Evolutionary conservation across 1,140 invertebrate species (phyloP).

Genomic region (Pseudachorutes palmiensis): DNA sequence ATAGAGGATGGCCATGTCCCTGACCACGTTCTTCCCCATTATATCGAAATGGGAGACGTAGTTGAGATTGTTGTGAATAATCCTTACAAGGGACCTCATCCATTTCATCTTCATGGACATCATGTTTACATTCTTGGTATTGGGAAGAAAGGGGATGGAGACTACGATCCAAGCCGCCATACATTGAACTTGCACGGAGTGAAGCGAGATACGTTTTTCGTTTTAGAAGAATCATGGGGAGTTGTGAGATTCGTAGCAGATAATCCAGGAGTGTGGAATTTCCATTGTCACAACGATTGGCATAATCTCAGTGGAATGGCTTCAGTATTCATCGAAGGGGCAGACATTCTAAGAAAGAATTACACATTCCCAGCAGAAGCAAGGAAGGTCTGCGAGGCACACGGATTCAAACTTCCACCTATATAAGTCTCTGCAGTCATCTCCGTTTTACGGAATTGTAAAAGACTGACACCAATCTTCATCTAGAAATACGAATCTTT

Average conservation of each 20-base stretch:
- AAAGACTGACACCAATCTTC: too few relatives aligned
- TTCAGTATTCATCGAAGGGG: neutral
- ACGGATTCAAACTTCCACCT: too few relatives aligned
- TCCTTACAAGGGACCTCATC: neutral
- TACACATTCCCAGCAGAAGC: neutral
- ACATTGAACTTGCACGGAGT: slow-evolving; percentile 1
- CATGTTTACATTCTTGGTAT: slow-evolving; percentile 5
- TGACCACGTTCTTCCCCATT: neutral
- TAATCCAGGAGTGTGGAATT: slow-evolving; percentile 18
- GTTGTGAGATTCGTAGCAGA: slow-evolving; percentile 9
- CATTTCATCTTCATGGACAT: slow-evolving; percentile 19
- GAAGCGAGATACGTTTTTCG: neutral
- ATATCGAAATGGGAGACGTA: neutral
- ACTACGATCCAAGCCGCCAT: neutral
- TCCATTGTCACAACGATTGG: slow-evolving; percentile 17
- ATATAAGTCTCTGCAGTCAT: too few relatives aligned
- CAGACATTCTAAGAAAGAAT: neutral
- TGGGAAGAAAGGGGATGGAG: neutral
- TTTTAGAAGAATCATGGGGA: neutral
- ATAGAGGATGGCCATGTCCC: neutral
- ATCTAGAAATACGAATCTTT: too few relatives aligned
- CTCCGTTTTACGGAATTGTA: too few relatives aligned
- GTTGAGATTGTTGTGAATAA: slow-evolving; percentile 16
- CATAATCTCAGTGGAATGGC: neutral
- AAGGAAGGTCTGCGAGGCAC: neutral